phyloP scores from a whole-genome alignment of 1,140 invertebrate genomes.

The Anastrepha ludens region DNA sequence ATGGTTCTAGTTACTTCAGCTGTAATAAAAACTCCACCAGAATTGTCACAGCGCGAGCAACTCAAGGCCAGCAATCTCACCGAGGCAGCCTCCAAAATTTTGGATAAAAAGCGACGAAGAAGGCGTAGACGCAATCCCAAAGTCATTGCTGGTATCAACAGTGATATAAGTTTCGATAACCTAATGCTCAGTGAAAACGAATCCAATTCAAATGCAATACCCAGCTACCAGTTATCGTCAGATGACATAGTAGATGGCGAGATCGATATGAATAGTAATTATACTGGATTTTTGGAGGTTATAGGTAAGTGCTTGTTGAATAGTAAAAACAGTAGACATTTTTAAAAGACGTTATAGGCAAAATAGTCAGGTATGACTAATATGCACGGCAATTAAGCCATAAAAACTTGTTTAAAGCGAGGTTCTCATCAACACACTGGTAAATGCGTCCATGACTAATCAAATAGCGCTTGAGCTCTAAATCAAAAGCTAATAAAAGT shows the following conservation, averaged over 20 bases:
- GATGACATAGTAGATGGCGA: conserved; percentile 80
- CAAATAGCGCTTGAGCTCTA: no score
- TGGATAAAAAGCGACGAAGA: conserved; percentile 63
- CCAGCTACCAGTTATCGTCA: conserved; percentile 27
- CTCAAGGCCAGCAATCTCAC: conserved; percentile 67
- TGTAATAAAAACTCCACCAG: neutral
- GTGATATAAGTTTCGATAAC: conserved; percentile 8
- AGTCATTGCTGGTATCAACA: conserved; percentile 55
- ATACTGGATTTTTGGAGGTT: conserved; percentile 88
- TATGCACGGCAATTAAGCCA: no score
- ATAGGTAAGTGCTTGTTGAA: conserved; percentile 77
- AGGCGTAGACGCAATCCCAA: conserved; percentile 65
- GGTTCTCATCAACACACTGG: no score
- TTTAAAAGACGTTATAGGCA: no score
- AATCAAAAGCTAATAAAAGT: no score
- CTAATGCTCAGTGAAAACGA: conserved; percentile 41
- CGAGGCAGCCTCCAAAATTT: conserved; percentile 66
- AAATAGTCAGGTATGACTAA: no score
- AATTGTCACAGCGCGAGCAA: conserved; percentile 62
- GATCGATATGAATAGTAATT: conserved; percentile 84
- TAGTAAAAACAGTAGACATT: no score
- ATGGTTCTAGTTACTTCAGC: neutral
- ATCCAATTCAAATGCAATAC: conserved; percentile 1
- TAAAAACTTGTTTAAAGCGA: no score
- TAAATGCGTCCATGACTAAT: no score